A percentile compares a stretch with the other conserved stretches of the same genome.
These are phyloP conservation scores for Ophioderma brevispina DNA, from an alignment of 35 echinoderm and acorn worm genomes.

Conservation along the genomic window DNA sequence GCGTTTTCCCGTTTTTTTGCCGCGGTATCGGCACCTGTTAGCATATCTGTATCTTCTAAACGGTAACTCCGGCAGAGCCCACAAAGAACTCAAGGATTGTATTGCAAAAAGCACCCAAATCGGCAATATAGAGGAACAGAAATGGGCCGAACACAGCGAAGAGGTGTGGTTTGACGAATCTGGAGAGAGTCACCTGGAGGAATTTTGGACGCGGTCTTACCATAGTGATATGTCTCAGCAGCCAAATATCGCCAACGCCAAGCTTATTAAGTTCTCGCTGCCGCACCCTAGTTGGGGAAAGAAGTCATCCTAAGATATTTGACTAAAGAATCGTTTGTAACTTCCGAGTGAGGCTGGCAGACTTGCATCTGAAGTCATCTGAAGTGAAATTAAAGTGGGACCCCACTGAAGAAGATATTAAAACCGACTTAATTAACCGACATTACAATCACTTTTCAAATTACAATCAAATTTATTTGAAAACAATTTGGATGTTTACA, in stretches of 20 bases:
- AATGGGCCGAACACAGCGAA: conserved; percentile 68
- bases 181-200: conserved; percentile 16
- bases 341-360: too few species aligned
- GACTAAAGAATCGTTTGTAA: too few species aligned
- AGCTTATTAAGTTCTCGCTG: background rate
- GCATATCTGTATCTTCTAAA: conserved; percentile 46
- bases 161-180: conserved; percentile 44
- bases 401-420: too few species aligned
- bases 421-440: too few species aligned
- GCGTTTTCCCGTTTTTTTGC: conserved; percentile 41
- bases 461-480: too few species aligned
- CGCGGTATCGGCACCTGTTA: conserved; percentile 50
- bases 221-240: background rate
- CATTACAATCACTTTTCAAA: too few species aligned
- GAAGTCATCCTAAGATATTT: background rate
- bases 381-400: too few species aligned
- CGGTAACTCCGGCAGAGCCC: background rate
- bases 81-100: conserved; percentile 18
- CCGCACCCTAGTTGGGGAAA: background rate
- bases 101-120: conserved; percentile 24
- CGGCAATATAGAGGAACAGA: conserved; percentile 34
- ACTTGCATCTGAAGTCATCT: too few species aligned
- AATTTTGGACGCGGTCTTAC: conserved; percentile 46
- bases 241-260: background rate
- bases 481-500: too few species aligned